Evolutionary conservation across 2,888 invertebrate genomes (phyloP).

Genomic region (Polydrusus tereticollis): DNA sequence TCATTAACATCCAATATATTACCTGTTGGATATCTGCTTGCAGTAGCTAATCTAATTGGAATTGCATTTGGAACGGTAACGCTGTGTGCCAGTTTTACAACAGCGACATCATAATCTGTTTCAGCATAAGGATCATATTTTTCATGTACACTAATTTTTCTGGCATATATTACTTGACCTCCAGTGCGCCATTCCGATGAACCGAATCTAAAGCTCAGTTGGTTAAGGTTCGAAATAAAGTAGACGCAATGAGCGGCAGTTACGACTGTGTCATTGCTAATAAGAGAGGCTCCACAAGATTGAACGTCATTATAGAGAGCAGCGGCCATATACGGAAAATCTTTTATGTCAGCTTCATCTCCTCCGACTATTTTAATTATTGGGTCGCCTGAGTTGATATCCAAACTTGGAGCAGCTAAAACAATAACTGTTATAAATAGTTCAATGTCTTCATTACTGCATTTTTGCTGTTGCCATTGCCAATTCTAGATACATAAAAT

Average conservation of each 20-base stretch:
- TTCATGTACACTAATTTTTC: background rate
- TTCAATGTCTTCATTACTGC: too few relatives aligned
- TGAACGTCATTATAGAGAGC: background rate
- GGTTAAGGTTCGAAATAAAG: background rate
- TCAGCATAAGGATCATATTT: background rate
- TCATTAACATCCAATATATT: background rate
- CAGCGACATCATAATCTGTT: background rate
- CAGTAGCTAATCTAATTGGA: background rate
- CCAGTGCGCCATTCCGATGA: background rate
- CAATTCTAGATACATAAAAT: too few relatives aligned
- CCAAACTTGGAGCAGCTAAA: background rate
- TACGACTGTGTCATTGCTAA: background rate
- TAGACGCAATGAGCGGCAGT: conserved; percentile 12
- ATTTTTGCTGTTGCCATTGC: too few relatives aligned
- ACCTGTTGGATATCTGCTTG: background rate
- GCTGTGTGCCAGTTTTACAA: background rate
- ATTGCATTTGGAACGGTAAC: background rate
- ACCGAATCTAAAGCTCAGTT: background rate
- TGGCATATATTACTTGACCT: background rate
- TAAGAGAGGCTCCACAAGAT: background rate
- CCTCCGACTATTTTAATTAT: background rate
- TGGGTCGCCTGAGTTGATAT: background rate
- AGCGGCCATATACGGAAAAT: background rate
- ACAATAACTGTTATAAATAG: background rate
- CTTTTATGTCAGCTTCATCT: background rate